Evolutionary conservation across 1,140 invertebrate genomes (phyloP).

Genomic region (Ruditapes philippinarum): DNA sequence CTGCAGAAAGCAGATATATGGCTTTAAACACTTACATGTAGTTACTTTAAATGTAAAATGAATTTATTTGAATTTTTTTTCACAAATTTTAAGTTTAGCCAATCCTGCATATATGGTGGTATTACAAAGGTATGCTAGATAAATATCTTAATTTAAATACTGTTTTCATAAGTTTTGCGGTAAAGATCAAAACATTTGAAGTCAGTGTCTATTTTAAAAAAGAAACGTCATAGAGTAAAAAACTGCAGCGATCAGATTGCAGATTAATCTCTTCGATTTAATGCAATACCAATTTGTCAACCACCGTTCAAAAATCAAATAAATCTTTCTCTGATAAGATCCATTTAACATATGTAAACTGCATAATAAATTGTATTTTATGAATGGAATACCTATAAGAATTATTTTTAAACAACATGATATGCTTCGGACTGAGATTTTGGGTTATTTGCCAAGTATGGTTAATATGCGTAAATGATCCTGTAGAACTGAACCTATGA

Average conservation of each 20-base stretch:
- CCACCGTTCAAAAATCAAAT: constrained; percentile 26
- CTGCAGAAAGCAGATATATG: too few species aligned
- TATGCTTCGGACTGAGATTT: neutral
- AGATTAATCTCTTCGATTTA: neutral
- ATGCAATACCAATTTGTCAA: constrained; percentile 12
- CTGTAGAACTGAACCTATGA: neutral
- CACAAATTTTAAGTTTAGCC: too few species aligned
- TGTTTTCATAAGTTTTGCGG: too few species aligned
- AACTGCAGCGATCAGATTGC: neutral
- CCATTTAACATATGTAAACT: neutral
- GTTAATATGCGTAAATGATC: neutral
- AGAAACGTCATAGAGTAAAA: constrained; percentile 5
- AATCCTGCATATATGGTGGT: too few species aligned
- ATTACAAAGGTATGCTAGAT: too few species aligned
- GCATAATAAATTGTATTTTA: neutral
- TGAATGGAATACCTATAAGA: constrained; percentile 10
- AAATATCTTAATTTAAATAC: too few species aligned
- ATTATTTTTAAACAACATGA: neutral
- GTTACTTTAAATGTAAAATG: too few species aligned
- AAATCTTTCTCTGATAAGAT: neutral
- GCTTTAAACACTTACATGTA: too few species aligned
- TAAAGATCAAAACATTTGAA: neutral
- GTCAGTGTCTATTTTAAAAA: constrained; percentile 9
- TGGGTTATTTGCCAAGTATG: neutral
- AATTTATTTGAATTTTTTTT: too few species aligned